Evolutionary conservation across 1,140 invertebrate genomes (phyloP), one percentile per base, ranked within the genome.

Genomic region (Hyles vespertilio): DNA sequence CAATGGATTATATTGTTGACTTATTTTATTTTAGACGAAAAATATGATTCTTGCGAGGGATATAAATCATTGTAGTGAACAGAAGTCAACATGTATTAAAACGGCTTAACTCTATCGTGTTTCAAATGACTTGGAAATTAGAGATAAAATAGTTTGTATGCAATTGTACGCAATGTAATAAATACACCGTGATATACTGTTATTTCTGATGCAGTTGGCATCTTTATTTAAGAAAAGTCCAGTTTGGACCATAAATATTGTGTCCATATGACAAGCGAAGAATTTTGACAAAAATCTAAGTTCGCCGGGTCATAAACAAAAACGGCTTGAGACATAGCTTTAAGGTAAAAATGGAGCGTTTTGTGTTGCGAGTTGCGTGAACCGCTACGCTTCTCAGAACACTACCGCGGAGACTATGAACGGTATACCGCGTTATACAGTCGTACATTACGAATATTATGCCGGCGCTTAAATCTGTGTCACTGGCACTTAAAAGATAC

Each of bases 371-470:
- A 62, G 64, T 62, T 63, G 63, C 56, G 58, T 60, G 64, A 60
- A 85, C 79, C 79, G 79, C 84, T 82, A 80, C 63, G 50, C 51
- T 84, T 84, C 81, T 80, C 56, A 72, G 82, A 84, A 79, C 65
- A 71, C 51, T 57, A 60, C 61, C 58, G 65, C 70, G 72, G 65
- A 70, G 67, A 73, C 67, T 72, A 74, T 70, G 69, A 79, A 81
- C 81, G 74, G 79, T 81, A 83, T 73, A 61, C 60, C 56, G 70
- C 68, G 68, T 72, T 74, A 69, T 74, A 74, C 63, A 66, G 52
- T 58, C 62, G 61, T 75, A 78, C 67, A 79, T 84, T 78, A 83
- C 60, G 69, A 81, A 83, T 72, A 79, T 80, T 84, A 79, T 74
- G 76, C 74, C 67, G 74, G 61, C 69, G 60, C 58, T 73, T 62